Percentiles rank a stretch among this genome's conserved stretches.
Conservation (phyloP, 2,113 vertebrate species). For the Myocastor coypus region DNA sequence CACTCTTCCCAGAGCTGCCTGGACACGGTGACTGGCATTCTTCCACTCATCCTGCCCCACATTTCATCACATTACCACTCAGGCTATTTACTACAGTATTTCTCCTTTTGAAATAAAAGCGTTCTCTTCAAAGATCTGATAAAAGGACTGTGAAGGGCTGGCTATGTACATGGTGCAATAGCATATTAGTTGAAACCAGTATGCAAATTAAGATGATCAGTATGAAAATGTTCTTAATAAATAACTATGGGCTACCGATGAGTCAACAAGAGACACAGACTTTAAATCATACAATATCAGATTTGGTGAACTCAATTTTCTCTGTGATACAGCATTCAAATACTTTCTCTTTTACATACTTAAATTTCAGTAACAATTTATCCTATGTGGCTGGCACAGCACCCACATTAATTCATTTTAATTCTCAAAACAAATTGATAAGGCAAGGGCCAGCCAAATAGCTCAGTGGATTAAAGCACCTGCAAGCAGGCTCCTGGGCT, state of each 20-base stretch:
- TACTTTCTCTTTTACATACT: not conserved
- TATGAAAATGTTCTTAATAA: conserved; percentile 42
- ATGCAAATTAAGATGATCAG: not conserved
- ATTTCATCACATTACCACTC: conserved; percentile 18
- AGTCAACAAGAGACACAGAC: not conserved
- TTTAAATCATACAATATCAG: not conserved
- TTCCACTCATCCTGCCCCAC: not conserved
- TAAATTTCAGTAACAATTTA: conserved; percentile 1
- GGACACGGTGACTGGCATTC: not conserved
- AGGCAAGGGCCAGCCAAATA: not conserved
- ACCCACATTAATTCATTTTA: conserved; percentile 1
- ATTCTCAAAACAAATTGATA: not conserved
- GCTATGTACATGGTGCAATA: not conserved
- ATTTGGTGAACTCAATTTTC: conserved; percentile 23
- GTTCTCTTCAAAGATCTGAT: not conserved
- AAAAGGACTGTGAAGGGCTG: not conserved
- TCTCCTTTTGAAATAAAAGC: conserved; percentile 6
- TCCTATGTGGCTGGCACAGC: not conserved
- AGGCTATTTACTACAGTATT: not conserved
- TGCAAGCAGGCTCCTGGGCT: too few species aligned
- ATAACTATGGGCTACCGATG: not conserved
- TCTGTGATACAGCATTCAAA: not conserved
- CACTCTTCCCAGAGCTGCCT: not conserved
- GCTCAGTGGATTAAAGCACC: too few species aligned
- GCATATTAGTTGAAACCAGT: not conserved